phyloP scores from a whole-genome alignment of 2,888 invertebrate species.

The Autographa pulchrina region DNA sequence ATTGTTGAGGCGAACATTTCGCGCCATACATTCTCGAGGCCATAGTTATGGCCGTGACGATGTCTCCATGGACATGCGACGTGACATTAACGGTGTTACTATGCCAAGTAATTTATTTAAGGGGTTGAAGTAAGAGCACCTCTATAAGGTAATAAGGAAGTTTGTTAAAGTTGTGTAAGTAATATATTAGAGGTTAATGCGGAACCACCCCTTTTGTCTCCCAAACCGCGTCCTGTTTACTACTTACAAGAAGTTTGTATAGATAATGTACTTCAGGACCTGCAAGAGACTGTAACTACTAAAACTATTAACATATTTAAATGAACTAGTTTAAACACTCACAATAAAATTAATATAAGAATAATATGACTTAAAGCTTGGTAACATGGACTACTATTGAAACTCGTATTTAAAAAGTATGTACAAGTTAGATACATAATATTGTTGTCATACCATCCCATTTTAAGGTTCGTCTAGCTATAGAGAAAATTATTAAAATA shows the following conservation, averaged over 20 bases:
- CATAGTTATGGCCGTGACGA: conserved; percentile 18
- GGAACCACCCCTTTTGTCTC: conserved; percentile 46
- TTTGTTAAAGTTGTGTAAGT: conserved; percentile 62
- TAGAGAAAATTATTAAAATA: conserved; percentile 3
- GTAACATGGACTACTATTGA: too few species aligned
- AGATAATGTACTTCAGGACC: conserved; percentile 32
- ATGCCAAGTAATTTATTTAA: conserved; percentile 52
- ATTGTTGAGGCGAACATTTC: conserved; percentile 16
- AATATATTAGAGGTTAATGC: conserved; percentile 63
- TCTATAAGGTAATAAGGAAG: conserved; percentile 63
- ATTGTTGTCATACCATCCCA: not conserved
- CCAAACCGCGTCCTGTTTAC: conserved; percentile 36
- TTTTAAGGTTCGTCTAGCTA: not conserved
- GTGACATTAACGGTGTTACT: conserved; percentile 41
- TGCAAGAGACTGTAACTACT: conserved; percentile 17
- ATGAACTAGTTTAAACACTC: not conserved
- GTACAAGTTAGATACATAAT: not conserved
- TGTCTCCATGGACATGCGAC: conserved; percentile 48
- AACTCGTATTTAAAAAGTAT: too few species aligned
- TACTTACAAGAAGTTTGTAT: conserved; percentile 44
- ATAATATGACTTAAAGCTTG: not conserved
- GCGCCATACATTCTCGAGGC: conserved; percentile 24
- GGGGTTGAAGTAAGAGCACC: conserved; percentile 34
- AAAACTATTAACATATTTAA: not conserved
- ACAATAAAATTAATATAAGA: not conserved